These are phyloP conservation scores for Ommatoiulus sabulosus DNA, from an alignment of 2,888 invertebrate genomes.

Conservation along the genomic window DNA sequence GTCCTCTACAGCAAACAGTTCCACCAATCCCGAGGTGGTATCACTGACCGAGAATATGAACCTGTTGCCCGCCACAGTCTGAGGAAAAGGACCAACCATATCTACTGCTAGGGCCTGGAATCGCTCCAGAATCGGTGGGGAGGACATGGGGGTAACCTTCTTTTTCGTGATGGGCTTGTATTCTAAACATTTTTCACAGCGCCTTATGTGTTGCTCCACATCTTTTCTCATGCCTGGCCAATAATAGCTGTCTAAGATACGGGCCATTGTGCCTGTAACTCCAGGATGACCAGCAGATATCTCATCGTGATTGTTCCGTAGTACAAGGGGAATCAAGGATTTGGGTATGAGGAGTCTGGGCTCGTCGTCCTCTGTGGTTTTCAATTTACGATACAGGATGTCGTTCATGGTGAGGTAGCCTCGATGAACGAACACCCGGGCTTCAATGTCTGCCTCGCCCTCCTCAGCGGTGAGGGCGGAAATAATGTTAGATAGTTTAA, in stretches of 20 bases:
- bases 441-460: background rate
- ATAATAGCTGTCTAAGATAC: background rate
- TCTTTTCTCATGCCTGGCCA: background rate
- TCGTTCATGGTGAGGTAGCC: background rate
- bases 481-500: no score
- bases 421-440: background rate
- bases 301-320: background rate
- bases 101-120: background rate
- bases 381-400: no score
- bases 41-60: no score
- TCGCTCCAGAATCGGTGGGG: no score
- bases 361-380: background rate
- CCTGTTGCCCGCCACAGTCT: background rate
- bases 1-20: no score
- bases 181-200: no score
- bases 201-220: background rate
- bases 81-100: no score
- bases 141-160: no score
- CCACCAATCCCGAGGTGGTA: no score
- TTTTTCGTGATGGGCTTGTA: no score
- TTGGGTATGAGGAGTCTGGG: background rate
- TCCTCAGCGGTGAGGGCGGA: no score
- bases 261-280: background rate
- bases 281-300: no score
- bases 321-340: background rate